Percentiles rank a stretch among this genome's conserved stretches.
Evolutionary conservation across 2,888 invertebrate species (phyloP).

Genomic region (Scrobipalpa costella): DNA sequence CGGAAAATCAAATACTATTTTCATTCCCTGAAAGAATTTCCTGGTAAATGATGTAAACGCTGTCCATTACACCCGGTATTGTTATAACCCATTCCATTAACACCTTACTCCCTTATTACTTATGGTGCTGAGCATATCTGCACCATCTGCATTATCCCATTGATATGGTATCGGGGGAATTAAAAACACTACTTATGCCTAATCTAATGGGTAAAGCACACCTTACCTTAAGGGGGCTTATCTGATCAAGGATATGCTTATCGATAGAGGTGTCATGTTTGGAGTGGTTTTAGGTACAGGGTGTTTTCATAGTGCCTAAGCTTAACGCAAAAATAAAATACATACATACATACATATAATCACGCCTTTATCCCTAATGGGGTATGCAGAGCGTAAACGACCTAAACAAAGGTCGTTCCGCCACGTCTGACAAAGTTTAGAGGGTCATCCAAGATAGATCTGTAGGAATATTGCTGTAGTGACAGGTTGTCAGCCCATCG

Average conservation of each 20-base stretch:
- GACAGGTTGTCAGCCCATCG: no score
- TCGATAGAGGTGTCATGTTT: slow-evolving; percentile 5
- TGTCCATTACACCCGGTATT: background rate
- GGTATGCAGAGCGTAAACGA: no score
- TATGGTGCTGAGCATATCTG: background rate
- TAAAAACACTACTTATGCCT: slow-evolving; percentile 13
- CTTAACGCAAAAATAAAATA: no score
- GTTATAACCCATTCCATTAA: background rate
- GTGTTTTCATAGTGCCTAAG: background rate
- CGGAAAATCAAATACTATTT: no score
- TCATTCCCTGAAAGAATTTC: no score
- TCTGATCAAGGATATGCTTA: slow-evolving; percentile 2
- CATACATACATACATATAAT: no score
- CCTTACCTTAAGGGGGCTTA: background rate
- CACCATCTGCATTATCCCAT: background rate
- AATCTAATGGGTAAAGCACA: slow-evolving; percentile 8
- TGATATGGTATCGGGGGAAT: slow-evolving; percentile 10
- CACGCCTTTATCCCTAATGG: no score
- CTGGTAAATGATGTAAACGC: no score
- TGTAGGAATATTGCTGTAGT: no score
- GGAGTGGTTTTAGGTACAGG: slow-evolving; percentile 1
- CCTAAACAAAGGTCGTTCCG: no score
- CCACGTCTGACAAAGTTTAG: no score
- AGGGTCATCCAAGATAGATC: no score
- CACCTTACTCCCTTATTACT: background rate